Conservation (phyloP, 35 echinoderm and acorn worm genomes). For the Nesometra sesokonis region DNA sequence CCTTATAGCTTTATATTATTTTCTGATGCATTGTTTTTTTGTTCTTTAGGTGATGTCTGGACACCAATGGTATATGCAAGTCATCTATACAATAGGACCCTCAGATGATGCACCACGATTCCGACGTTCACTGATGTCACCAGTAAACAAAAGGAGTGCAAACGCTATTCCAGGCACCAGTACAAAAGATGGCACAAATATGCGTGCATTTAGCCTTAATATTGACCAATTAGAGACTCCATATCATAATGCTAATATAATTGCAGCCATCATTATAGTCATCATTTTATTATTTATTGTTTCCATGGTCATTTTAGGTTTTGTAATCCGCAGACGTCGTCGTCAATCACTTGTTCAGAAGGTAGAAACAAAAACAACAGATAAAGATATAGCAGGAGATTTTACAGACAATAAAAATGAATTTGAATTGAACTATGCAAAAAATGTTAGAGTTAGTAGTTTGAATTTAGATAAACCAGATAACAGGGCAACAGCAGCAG, state of each 20-base stretch:
- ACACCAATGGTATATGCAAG: constrained; percentile 99
- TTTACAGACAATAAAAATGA: background rate
- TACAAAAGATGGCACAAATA: constrained; percentile 76
- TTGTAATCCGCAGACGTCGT: background rate
- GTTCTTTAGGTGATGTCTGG: constrained; percentile 75
- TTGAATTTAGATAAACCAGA: background rate
- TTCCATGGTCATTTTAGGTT: background rate
- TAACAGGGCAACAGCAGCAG: background rate
- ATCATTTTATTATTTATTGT: background rate
- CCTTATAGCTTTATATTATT: too few species aligned
- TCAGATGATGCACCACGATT: constrained; percentile 45
- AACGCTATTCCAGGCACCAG: constrained; percentile 13
- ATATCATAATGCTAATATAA: background rate
- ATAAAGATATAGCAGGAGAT: background rate
- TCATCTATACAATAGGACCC: constrained; percentile 89
- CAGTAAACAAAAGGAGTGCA: constrained; percentile 34
- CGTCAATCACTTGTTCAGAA: background rate
- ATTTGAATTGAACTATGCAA: background rate
- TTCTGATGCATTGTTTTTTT: background rate
- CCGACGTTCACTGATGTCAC: constrained; percentile 55
- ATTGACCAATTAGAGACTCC: constrained; percentile 9
- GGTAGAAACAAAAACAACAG: background rate
- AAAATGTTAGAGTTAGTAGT: background rate
- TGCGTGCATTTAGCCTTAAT: constrained; percentile 49
- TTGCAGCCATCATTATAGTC: background rate